Conservation (phyloP, 2,888 invertebrate species). For the Leucoptera coffeella region DNA sequence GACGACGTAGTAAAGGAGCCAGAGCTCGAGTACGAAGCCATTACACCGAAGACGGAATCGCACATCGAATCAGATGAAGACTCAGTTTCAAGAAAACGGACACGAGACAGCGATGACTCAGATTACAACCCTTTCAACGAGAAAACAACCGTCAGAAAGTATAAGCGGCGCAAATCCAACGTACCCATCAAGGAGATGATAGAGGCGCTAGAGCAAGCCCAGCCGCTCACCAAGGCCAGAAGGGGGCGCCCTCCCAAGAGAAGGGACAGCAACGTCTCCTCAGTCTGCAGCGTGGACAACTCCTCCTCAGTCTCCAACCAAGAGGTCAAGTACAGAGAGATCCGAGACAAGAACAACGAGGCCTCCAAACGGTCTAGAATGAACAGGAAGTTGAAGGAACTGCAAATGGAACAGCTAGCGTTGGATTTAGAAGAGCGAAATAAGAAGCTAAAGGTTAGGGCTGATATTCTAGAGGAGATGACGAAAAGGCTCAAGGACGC, state of each 20-base stretch:
- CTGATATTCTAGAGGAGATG: constrained; percentile 61
- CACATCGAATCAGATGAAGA: constrained; percentile 34
- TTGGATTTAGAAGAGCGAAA: constrained; percentile 57
- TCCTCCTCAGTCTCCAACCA: constrained; percentile 28
- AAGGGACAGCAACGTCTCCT: constrained; percentile 36
- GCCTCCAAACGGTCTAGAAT: constrained; percentile 68
- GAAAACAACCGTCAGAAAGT: constrained; percentile 18
- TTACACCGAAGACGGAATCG: constrained; percentile 37
- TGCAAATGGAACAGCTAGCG: constrained; percentile 48
- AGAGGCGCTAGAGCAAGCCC: constrained; percentile 28
- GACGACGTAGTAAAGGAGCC: too few relatives aligned
- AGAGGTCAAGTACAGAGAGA: constrained; percentile 57
- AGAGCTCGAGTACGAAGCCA: too few relatives aligned
- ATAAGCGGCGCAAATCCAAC: constrained; percentile 26
- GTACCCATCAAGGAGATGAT: constrained; percentile 39
- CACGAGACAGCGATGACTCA: constrained; percentile 33
- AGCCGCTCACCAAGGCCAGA: constrained; percentile 26
- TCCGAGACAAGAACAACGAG: constrained; percentile 72
- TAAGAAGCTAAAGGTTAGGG: constrained; percentile 57
- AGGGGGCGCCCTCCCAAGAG: constrained; percentile 53
- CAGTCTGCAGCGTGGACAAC: constrained; percentile 33
- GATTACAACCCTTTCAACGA: constrained; percentile 35
- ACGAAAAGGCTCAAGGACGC: constrained; percentile 60
- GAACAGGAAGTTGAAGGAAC: constrained; percentile 58
- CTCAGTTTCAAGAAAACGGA: constrained; percentile 13